Evolutionary conservation across 1,140 invertebrate genomes (phyloP).

Genomic region (Drosophila micromelanica): DNA sequence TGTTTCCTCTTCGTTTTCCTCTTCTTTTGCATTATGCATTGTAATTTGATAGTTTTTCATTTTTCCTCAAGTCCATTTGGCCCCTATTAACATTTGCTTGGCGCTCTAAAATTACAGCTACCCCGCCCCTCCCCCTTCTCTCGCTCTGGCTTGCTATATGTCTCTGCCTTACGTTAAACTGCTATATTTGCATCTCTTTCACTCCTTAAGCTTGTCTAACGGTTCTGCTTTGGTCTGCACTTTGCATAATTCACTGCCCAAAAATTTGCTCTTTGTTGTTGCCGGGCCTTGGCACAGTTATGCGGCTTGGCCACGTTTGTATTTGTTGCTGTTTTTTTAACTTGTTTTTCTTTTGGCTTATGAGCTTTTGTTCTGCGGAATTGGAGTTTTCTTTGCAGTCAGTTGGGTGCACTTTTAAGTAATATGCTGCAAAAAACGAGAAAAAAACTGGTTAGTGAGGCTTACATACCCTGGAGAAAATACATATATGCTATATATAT

Average conservation of each 20-base stretch:
- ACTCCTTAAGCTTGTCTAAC: conserved; percentile 19
- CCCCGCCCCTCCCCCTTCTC: neutral
- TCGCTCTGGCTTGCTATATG: conserved; percentile 1
- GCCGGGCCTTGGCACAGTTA: conserved; percentile 74
- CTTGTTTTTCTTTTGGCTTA: conserved; percentile 41
- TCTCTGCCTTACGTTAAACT: conserved; percentile 25
- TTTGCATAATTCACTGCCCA: conserved; percentile 44
- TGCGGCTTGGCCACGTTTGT: conserved; percentile 60
- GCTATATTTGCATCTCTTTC: conserved; percentile 42
- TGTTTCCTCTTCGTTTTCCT: conserved; percentile 12
- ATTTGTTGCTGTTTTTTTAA: conserved; percentile 16
- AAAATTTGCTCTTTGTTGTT: conserved; percentile 29
- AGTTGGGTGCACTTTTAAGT: neutral
- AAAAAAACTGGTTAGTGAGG: neutral
- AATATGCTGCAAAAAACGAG: neutral
- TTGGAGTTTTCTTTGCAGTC: conserved; percentile 21
- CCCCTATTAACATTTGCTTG: conserved; percentile 63
- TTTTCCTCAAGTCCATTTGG: conserved; percentile 57
- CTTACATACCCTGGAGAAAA: neutral
- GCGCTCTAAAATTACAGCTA: conserved; percentile 52
- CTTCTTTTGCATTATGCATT: conserved; percentile 23
- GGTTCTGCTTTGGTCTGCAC: conserved; percentile 44
- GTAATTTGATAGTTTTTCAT: conserved; percentile 61
- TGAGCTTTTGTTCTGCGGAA: conserved; percentile 26
- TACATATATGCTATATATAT: neutral